Percentiles rank a stretch among this genome's conserved stretches.
These are phyloP conservation scores for Bombus cullumanus DNA, from an alignment of 1,140 invertebrate genomes.

Conservation along the genomic window DNA sequence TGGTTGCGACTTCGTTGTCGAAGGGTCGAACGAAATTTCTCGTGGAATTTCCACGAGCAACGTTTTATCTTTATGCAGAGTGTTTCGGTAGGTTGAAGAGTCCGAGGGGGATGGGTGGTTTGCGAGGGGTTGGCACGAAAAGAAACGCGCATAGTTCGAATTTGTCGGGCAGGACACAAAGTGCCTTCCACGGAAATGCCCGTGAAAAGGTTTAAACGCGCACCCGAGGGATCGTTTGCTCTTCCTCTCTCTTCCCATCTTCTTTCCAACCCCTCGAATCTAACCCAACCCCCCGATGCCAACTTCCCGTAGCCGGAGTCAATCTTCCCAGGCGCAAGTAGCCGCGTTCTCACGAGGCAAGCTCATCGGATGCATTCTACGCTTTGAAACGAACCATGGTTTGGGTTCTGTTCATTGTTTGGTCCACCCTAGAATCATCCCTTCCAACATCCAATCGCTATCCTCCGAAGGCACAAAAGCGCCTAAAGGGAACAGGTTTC, in stretches of 20 bases:
- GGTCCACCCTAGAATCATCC: constrained; percentile 1
- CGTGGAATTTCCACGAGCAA: constrained; percentile 5
- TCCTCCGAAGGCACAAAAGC: constrained; percentile 20
- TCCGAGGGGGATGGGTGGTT: background rate
- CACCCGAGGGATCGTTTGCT: constrained; percentile 57
- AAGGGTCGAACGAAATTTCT: constrained; percentile 13
- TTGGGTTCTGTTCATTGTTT: constrained; percentile 56
- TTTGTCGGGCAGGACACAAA: constrained; percentile 61
- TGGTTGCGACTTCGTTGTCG: too few species aligned
- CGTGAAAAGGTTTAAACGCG: constrained; percentile 66
- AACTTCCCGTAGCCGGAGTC: constrained; percentile 40
- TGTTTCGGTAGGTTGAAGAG: background rate
- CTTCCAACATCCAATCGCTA: background rate
- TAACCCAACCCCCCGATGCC: constrained; percentile 11
- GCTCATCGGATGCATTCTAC: constrained; percentile 57
- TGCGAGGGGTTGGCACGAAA: constrained; percentile 4
- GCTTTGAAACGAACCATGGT: constrained; percentile 57
- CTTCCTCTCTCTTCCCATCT: constrained; percentile 11
- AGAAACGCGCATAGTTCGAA: constrained; percentile 62
- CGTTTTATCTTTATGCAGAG: constrained; percentile 34
- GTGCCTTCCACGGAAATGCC: constrained; percentile 64
- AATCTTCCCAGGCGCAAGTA: constrained; percentile 53
- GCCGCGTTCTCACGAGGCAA: constrained; percentile 45
- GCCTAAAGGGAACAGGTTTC: constrained; percentile 42
- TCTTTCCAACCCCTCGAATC: constrained; percentile 21